Conservation (phyloP, 2,113 vertebrate species). For the Uria lomvia region DNA sequence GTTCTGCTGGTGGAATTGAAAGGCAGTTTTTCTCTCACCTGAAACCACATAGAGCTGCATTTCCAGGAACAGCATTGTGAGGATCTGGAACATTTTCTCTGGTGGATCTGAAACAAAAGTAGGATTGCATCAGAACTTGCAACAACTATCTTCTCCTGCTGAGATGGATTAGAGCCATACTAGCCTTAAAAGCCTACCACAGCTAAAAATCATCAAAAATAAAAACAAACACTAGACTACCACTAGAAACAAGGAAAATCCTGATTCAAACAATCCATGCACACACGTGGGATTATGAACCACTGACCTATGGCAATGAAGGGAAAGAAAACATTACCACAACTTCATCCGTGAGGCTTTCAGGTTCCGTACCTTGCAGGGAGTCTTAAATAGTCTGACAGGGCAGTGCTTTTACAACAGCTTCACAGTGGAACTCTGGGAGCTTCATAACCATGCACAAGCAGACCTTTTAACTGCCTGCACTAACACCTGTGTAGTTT, state of each 20-base stretch:
- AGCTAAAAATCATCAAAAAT: not conserved
- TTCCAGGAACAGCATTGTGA: constrained; percentile 25
- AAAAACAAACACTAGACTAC: not conserved
- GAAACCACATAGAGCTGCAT: not conserved
- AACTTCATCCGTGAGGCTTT: not conserved
- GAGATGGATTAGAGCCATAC: not conserved
- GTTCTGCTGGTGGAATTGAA: not conserved
- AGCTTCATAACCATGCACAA: not conserved
- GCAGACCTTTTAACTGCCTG: not conserved
- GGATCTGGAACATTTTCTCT: constrained; percentile 51
- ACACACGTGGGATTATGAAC: not conserved
- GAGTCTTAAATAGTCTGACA: not conserved
- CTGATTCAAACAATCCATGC: not conserved
- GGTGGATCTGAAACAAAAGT: constrained; percentile 42
- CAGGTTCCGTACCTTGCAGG: not conserved
- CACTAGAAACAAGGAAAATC: not conserved
- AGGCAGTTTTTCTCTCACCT: constrained; percentile 36
- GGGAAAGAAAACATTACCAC: not conserved
- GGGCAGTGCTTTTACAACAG: not conserved
- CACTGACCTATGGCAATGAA: not conserved
- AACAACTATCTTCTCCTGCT: not conserved
- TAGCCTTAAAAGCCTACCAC: not conserved
- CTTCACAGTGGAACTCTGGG: not conserved
- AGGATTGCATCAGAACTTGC: not conserved
- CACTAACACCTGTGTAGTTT: not conserved